A percentile compares a stretch with the other conserved stretches of the same genome.
These are phyloP conservation scores for Chiloscyllium plagiosum DNA, from an alignment of 2,113 vertebrate genomes.

Conservation along the genomic window DNA sequence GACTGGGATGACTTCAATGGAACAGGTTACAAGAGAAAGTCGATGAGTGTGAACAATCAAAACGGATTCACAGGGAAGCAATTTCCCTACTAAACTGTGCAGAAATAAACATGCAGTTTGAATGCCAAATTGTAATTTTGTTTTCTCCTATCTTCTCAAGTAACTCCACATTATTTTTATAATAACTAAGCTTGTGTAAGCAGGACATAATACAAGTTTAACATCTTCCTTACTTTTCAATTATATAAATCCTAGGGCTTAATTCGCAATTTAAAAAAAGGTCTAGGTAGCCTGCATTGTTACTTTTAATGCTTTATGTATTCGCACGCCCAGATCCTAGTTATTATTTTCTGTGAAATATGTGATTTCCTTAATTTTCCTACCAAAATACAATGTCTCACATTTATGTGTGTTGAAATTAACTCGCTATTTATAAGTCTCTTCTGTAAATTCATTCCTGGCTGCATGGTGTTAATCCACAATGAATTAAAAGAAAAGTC, in stretches of 20 bases:
- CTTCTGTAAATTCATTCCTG: background rate
- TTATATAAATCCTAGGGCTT: background rate
- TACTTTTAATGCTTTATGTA: background rate
- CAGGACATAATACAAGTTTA: background rate
- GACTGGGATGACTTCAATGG: background rate
- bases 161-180: background rate
- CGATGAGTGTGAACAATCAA: background rate
- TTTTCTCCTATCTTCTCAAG: background rate
- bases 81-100: background rate
- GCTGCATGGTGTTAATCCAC: background rate
- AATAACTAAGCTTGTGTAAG: background rate
- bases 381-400: background rate
- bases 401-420: background rate
- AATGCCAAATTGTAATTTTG: background rate
- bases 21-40: background rate
- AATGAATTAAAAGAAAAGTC: background rate
- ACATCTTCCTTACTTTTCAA: background rate
- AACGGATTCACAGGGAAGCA: background rate
- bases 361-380: background rate
- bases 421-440: background rate
- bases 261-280: background rate
- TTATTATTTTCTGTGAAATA: background rate
- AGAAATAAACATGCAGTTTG: background rate
- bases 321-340: background rate
- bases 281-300: background rate